A percentile compares a stretch with the other conserved stretches of the same genome.
phyloP scores from a whole-genome alignment of 2,888 invertebrate species.

The Lucinisca nassula region DNA sequence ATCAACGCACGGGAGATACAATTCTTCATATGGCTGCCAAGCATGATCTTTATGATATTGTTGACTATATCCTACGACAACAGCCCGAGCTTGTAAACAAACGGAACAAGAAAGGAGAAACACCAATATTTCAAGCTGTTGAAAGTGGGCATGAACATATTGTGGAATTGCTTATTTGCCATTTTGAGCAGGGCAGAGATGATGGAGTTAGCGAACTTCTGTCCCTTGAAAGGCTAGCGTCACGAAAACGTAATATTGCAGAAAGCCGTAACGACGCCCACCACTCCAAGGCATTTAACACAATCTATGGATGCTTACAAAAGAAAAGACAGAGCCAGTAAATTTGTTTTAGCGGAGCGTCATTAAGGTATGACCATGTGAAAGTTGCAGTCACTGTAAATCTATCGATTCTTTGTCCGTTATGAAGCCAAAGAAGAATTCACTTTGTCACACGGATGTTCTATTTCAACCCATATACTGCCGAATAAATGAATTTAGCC shows the following conservation, averaged over 20 bases:
- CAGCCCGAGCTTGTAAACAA: neutral
- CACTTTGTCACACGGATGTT: too few relatives aligned
- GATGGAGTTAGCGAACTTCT: neutral
- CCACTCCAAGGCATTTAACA: too few relatives aligned
- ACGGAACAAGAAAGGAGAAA: neutral
- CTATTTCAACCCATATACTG: too few relatives aligned
- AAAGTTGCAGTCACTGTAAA: too few relatives aligned
- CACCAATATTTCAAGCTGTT: neutral
- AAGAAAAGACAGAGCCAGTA: too few relatives aligned
- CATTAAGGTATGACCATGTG: too few relatives aligned
- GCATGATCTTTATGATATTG: neutral
- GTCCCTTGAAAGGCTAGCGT: neutral
- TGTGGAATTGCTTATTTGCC: neutral
- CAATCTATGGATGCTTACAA: too few relatives aligned
- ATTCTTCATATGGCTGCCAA: neutral
- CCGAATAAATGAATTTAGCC: too few relatives aligned
- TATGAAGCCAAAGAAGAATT: too few relatives aligned
- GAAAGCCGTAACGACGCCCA: neutral
- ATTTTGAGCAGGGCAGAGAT: neutral
- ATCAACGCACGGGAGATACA: neutral
- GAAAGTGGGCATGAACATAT: neutral
- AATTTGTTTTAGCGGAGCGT: too few relatives aligned
- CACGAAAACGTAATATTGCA: neutral
- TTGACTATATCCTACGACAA: neutral
- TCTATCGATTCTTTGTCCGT: too few relatives aligned